Base-by-base conservation (phyloP, 1,140 invertebrate species). In the Drosophila punjabiensis region DNA sequence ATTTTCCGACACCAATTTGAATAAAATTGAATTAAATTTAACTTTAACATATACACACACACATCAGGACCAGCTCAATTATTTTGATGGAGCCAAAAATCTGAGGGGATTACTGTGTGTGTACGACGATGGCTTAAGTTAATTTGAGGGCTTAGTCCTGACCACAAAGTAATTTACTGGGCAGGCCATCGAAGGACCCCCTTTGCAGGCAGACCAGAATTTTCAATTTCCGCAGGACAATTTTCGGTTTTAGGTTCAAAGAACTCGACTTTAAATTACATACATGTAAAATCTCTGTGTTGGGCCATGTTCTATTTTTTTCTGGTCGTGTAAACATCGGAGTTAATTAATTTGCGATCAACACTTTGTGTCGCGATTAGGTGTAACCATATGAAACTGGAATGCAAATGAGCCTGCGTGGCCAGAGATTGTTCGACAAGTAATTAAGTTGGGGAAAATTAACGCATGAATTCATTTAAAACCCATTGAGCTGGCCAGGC, bases 1-100 rank as follows among this genome's bases (percentile, higher is more conserved):
- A 88, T 88, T 88, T 88, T 71, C 78, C 67, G 65, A 63, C 41
- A 84, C 78, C 81, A 89, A 88, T 88, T 88, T 88, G 76, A 88
- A 89, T 89, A 76, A 89, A 88, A 88, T 88, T 81, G 81, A 88
- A 88, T 88, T 88, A 88, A 88, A 84, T 78, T 79, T 45, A 48
- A 63, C 53, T 71, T 63, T 35, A 48, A 60, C 60, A 52, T 35
- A 67, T 37, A 55, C 18, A 60, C 37, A 47, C 43, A 47, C 3
- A 4, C 35, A 18, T 20, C 18, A 64, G n/a, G 10, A n/a, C n/a
- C 53, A 37, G 47, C 62, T 67, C 83, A 83, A 88, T 85, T 86
- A 86, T 86, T 82, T 64, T 67, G 68, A 85, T 76, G 74, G 65
- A 52, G 47, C 80, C 59, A 41, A 75, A 82, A 87, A 65, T 65